Base-by-base conservation (phyloP, 2,888 invertebrate species). In the Calameuta pallipes region DNA sequence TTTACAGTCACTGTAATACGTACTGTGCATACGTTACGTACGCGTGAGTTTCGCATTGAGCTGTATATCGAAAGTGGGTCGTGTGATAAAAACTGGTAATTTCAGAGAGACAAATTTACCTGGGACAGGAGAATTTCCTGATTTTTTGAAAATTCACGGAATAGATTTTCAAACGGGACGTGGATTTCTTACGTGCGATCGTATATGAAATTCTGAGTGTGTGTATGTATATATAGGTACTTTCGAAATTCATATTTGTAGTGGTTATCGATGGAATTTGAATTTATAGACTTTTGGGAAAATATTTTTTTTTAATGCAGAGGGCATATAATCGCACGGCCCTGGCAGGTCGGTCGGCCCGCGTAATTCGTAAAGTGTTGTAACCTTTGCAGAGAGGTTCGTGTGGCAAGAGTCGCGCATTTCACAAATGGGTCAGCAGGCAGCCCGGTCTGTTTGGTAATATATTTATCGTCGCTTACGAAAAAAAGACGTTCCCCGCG, bases 391-490 rank as follows among this genome's bases (percentile, higher is more conserved):
- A 69, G 69, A 36, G 79, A 78, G 76, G 76, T 80, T 83, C 81
- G 84, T 86, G 87, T 87, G 85, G 87, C 84, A 87, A 87, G 85
- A 85, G 84, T 85, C 86, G 85, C 83, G 83, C 83, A 86, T 90
- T 90, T 90, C 90, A 90, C 89, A 90, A 90, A 90, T 90, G 85
- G 90, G 90, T 90, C 90, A 89, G 83, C 85, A 79, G 80, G 82
- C 84, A 81, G 83, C 79, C 81, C 78, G 80, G 77, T 78, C 33
- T 80, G 73, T 87, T 87, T 87, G 86, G 88, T 82, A 86, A 87
- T 84, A 83, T 85, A 86, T 87, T 77, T 85, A 86, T 84, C 82
- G 81, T 81, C 82, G 86, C 85, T 87, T 84, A 86, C 89, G 86
- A 88, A 89, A 87, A 88, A 87, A 88, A 81, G 70, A 78, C 76